These are phyloP conservation scores for Podotricha telesiphe DNA, from an alignment of 2,888 invertebrate species.

Conservation along the genomic window DNA sequence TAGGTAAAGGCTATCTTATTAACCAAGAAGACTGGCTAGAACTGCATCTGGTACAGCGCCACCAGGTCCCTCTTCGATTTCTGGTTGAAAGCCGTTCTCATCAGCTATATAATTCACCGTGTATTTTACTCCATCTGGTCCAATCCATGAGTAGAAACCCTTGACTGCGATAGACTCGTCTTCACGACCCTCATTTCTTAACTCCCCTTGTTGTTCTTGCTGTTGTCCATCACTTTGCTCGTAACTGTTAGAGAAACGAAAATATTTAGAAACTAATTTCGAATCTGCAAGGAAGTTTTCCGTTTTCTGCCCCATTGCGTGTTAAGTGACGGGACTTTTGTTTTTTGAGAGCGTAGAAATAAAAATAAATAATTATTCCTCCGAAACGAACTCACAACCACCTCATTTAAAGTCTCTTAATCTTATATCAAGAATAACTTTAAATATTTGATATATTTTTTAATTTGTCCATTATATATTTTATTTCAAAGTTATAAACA, in stretches of 20 bases:
- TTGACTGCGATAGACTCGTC: conserved; percentile 69
- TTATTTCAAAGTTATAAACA: not conserved
- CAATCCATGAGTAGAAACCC: conserved; percentile 76
- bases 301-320: too few relatives aligned
- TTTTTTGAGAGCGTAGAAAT: too few relatives aligned
- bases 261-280: too few relatives aligned
- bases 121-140: conserved; percentile 72
- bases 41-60: conserved; percentile 51
- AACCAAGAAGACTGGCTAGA: conserved; percentile 52
- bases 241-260: conserved; percentile 50
- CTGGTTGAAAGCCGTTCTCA: conserved; percentile 59
- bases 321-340: too few relatives aligned
- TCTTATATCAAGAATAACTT: too few relatives aligned
- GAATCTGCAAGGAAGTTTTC: too few relatives aligned
- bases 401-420: too few relatives aligned
- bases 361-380: too few relatives aligned
- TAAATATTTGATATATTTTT: too few relatives aligned
- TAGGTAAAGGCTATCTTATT: conserved; percentile 32
- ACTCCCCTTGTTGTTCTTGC: conserved; percentile 66
- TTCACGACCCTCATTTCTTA: conserved; percentile 72
- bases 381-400: too few relatives aligned
- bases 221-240: conserved; percentile 73
- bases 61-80: conserved; percentile 59
- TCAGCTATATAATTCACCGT: conserved; percentile 79
- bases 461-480: too few relatives aligned